Base-by-base conservation (phyloP, 1,140 invertebrate genomes). In the Lordiphosa clarofinis region DNA sequence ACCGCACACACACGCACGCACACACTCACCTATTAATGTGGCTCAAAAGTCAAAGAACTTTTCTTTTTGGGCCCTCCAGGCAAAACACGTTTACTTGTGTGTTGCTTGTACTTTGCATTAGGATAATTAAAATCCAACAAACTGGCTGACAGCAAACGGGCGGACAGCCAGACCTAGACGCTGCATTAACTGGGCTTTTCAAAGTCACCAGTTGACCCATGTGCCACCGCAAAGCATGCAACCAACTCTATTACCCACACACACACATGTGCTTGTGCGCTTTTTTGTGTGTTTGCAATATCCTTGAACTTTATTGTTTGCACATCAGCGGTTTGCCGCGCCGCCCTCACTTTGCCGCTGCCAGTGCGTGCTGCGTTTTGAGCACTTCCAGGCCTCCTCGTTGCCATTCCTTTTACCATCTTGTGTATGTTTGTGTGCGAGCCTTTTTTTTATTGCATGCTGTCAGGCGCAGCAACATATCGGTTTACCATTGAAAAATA, bases 241-340 rank as follows among this genome's bases (percentile, higher is more conserved):
- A 62, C 63, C 69, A 50, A 72, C 60, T 75, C 78, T 76, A 69
- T 55, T 76, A 24, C 21, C 65, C 54, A 24, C 21, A 73, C 46
- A 60, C 58, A 53, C 68, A 55, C 24, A 21, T 55, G 19, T 44
- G 40, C 33, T 15, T 55, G 46, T 39, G 57, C 43, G 60, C 37
- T 13, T 38, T 64, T 48, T 19, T 47, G 36, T 49, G 48, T 68
- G 65, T 69, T 69, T 69, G 65, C 43, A 69, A 69, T 71, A 87
- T 81, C 84, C 84, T 87, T 87, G 84, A 87, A 87, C 84, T 87
- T 87, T 87, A 87, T 87, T 87, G 84, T 87, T 87, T 87, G 78
- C 67, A 75, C 82, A 87, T 87, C 76, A 82, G 76, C 62, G 75
- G 75, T 72, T 82, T 69, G 73, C 56, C 58, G 31, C 31, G 12